Evolutionary conservation across 2,113 vertebrate genomes (phyloP).

Genomic region (Dipodomys merriami): DNA sequence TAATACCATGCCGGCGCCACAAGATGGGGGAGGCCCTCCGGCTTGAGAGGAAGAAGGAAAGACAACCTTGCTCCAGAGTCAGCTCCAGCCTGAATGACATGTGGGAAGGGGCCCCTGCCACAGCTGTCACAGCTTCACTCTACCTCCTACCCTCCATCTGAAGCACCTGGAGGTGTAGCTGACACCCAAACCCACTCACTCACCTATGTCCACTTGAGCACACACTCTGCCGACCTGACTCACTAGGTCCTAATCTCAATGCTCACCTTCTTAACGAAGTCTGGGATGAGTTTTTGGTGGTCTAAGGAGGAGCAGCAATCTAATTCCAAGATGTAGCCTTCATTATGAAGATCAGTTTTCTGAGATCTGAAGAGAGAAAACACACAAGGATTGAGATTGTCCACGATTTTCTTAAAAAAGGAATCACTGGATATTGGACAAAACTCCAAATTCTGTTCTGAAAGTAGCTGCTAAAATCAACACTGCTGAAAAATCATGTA

Average conservation of each 20-base stretch:
- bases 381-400: conserved; percentile 12
- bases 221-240: rapidly evolving
- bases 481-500: conserved; percentile 1
- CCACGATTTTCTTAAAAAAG: not conserved
- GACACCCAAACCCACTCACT: not conserved
- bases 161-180: no score
- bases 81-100: not conserved
- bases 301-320: conserved; percentile 92
- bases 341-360: conserved; percentile 80
- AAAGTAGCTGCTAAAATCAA: not conserved
- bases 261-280: conserved; percentile 96
- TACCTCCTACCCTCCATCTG: no score
- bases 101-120: not conserved
- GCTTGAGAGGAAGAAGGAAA: no score
- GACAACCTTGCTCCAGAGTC: not conserved
- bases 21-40: not conserved
- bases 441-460: not conserved
- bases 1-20: not conserved
- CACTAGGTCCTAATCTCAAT: rapidly evolving
- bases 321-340: conserved; percentile 91
- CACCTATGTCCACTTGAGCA: rapidly evolving
- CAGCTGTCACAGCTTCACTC: no score
- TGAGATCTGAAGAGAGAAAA: conserved; percentile 82
- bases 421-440: not conserved
- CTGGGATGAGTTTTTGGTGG: conserved; percentile 93